A percentile compares a stretch with the other conserved stretches of the same genome.
These are phyloP conservation scores for Lepeophtheirus nordmannii DNA, from an alignment of 2,888 invertebrate species.

Conservation along the genomic window DNA sequence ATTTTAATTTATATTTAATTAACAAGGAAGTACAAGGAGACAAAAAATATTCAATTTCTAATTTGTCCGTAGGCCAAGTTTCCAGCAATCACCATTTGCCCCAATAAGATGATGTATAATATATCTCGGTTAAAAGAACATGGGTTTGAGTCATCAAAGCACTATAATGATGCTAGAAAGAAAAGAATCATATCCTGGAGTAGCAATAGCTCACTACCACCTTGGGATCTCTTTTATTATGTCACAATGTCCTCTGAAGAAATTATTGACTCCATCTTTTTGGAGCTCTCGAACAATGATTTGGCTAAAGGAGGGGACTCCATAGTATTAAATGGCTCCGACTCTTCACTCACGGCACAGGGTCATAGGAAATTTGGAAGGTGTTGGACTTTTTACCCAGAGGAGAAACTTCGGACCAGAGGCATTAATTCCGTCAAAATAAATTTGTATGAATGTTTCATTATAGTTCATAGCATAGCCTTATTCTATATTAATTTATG, in stretches of 20 bases:
- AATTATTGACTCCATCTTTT: background rate
- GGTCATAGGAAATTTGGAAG: conserved; percentile 16
- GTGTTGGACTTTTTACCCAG: conserved; percentile 15
- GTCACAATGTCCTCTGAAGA: conserved; percentile 1
- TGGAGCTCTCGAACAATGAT: background rate
- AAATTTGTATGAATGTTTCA: background rate
- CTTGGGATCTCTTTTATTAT: conserved; percentile 4
- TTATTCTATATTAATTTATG: background rate
- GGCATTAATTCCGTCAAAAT: conserved; percentile 17
- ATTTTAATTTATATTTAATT: no score
- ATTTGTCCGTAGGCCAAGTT: conserved; percentile 8
- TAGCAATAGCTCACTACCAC: background rate
- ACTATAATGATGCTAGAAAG: conserved; percentile 4
- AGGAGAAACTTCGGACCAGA: background rate
- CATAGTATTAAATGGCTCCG: background rate
- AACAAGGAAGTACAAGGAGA: no score
- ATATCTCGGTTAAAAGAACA: background rate
- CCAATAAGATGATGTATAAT: conserved; percentile 5
- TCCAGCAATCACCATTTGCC: conserved; percentile 23
- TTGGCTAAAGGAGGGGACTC: background rate
- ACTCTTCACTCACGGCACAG: background rate
- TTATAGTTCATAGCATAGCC: background rate
- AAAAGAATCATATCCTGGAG: background rate
- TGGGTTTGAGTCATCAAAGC: conserved; percentile 4
- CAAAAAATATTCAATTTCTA: no score